Evolutionary conservation across 1,140 invertebrate species (phyloP), one percentile per base, ranked within the genome.

Genomic region (Lepidurus arcticus): DNA sequence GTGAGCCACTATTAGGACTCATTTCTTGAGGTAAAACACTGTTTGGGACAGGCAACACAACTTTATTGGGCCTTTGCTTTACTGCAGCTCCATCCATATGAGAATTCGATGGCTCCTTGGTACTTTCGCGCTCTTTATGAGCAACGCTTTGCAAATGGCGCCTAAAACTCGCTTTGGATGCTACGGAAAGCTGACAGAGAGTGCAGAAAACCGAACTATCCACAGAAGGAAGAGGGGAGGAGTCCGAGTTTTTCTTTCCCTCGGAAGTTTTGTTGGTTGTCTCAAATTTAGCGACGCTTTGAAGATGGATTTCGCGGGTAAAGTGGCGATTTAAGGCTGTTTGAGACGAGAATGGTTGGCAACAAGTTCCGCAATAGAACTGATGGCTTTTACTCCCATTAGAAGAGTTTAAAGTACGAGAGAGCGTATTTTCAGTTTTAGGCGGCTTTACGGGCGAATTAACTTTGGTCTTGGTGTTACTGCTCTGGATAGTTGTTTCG

Each of bases 241-340:
- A 34, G 16, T 47, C 10, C 45, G 45, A 47, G 16, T 6, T 47
- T 16, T 47, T 16, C 45, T 10, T 47, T 16, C 7, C 45, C 16
- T 47, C 45, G 7, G 45, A 47, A 16, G 45, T n/a, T 65, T 65
- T 21, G 9, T 7, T 13, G 21, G 13, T 21, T 65, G 16, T 0
- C 53, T 2, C 45, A 47, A 16, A 16, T 47, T 10, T 11, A 7
- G 16, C 9, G 3, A 65, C 53, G 8, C 21, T 9, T 21, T 21
- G 53, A 21, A 65, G 53, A 65, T 65, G 53, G 53, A 65, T 65
- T 65, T 65, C 53, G 53, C 53, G 53, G 21, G 16, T 65, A 21
- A 9, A 16, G n/a, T 65, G 53, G 16, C 53, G 53, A 7, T 65
- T 16, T 16, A 65, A 65, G 16, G 53, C 4, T 21, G 16, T 13